phyloP scores from a whole-genome alignment of 1,140 invertebrate species.

The Thaumatotibia leucotreta region DNA sequence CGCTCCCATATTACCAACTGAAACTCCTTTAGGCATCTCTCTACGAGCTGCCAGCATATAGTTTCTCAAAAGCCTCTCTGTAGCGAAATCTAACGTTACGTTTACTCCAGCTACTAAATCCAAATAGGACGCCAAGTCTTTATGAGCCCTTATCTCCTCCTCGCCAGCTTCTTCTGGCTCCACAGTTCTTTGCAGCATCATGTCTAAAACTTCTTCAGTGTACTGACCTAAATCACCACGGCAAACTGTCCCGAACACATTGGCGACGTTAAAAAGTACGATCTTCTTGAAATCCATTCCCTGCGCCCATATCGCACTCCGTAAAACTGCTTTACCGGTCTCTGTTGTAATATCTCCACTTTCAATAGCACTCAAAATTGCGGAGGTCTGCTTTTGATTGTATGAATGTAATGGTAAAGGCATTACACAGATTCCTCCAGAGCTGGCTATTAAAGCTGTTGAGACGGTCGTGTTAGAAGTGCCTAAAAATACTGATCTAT shows the following conservation, averaged over 20 bases:
- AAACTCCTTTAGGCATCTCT: slow-evolving; percentile 41
- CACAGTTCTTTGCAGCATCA: slow-evolving; percentile 37
- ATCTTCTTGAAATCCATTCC: slow-evolving; percentile 59
- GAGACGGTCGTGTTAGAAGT: slow-evolving; percentile 32
- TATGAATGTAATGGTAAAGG: slow-evolving; percentile 54
- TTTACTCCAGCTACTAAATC: slow-evolving; percentile 48
- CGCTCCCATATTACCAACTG: slow-evolving; percentile 43
- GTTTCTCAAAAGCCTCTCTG: slow-evolving; percentile 44
- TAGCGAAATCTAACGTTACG: slow-evolving; percentile 34
- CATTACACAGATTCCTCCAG: slow-evolving; percentile 50
- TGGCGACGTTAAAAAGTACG: slow-evolving; percentile 45
- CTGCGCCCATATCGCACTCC: slow-evolving; percentile 58
- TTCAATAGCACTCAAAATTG: slow-evolving; percentile 53
- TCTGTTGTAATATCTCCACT: slow-evolving; percentile 37
- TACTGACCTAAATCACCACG: slow-evolving; percentile 53
- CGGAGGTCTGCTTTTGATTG: slow-evolving; percentile 49
- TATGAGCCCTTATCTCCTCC: slow-evolving; percentile 43
- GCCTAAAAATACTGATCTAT: slow-evolving; percentile 37
- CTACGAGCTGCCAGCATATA: slow-evolving; percentile 60
- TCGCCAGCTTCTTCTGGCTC: slow-evolving; percentile 25
- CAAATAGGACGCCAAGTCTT: slow-evolving; percentile 44
- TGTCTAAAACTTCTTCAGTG: slow-evolving; percentile 47
- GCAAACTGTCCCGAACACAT: slow-evolving; percentile 52
- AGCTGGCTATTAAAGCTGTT: slow-evolving; percentile 37
- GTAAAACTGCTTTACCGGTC: slow-evolving; percentile 31